phyloP scores from a whole-genome alignment of 2,888 invertebrate species.

The Nephrotoma appendiculata region DNA sequence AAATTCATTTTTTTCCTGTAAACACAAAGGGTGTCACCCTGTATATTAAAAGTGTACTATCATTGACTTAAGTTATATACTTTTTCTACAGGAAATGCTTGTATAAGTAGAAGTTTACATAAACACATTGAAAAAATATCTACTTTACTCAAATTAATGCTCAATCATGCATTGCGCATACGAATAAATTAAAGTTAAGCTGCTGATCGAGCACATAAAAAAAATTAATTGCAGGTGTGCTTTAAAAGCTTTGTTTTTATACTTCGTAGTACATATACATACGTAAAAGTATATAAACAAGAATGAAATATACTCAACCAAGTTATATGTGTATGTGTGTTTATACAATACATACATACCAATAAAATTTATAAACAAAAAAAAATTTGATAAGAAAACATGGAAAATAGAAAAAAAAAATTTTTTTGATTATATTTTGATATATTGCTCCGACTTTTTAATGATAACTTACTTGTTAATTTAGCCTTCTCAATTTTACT shows the following conservation, averaged over 20 bases:
- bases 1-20: no score
- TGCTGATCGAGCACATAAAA: background rate
- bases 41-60: background rate
- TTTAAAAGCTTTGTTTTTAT: background rate
- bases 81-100: background rate
- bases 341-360: background rate
- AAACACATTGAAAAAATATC: background rate
- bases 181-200: background rate
- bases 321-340: background rate
- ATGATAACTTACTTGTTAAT: slow-evolving; percentile 1
- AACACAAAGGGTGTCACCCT: background rate
- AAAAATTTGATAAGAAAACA: background rate
- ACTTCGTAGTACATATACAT: background rate
- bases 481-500: background rate
- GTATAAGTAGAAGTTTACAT: background rate
- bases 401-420: background rate
- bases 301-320: background rate
- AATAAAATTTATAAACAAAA: background rate
- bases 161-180: background rate
- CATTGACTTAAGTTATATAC: background rate
- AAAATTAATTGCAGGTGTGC: background rate
- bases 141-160: background rate
- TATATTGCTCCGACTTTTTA: slow-evolving; percentile 2
- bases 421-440: background rate
- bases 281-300: background rate